Evolutionary conservation across 2,113 vertebrate species (phyloP).

Genomic region (Pao palembangensis): DNA sequence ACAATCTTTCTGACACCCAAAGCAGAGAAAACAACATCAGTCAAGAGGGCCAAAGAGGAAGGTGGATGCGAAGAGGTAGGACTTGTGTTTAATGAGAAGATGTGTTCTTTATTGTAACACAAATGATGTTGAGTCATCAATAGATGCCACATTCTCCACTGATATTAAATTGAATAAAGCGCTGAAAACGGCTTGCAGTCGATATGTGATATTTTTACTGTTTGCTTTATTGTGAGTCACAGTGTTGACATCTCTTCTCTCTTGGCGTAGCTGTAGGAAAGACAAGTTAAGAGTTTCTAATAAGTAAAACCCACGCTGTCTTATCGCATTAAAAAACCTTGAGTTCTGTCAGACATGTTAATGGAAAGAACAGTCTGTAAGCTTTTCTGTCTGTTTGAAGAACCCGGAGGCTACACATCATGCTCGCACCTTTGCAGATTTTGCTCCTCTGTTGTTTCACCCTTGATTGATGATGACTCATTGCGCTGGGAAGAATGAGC

Average conservation of each 20-base stretch:
- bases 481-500: slow-evolving; percentile 5
- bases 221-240: not conserved
- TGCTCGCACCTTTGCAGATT: not conserved
- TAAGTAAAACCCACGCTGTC: not conserved
- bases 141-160: too few relatives aligned
- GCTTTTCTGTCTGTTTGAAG: not conserved
- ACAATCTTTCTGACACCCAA: slow-evolving; percentile 84
- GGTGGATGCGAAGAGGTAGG: slow-evolving; percentile 91
- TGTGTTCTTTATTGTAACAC: not conserved
- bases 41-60: slow-evolving; percentile 80
- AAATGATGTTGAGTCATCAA: not conserved
- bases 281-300: slow-evolving; percentile 2
- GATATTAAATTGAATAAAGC: not conserved
- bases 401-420: not conserved
- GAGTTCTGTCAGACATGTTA: slow-evolving; percentile 35
- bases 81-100: too few relatives aligned
- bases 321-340: slow-evolving; percentile 21
- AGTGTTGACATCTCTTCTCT: slow-evolving; percentile 31
- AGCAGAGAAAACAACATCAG: slow-evolving; percentile 76
- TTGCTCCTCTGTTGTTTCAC: slow-evolving; percentile 7
- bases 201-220: not conserved
- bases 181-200: too few relatives aligned
- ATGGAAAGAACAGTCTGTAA: slow-evolving; percentile 13
- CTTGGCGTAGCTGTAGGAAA: slow-evolving; percentile 31
- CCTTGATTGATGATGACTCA: slow-evolving; percentile 13